Conservation (phyloP, 2,113 vertebrate species). For the Candoia aspera region DNA sequence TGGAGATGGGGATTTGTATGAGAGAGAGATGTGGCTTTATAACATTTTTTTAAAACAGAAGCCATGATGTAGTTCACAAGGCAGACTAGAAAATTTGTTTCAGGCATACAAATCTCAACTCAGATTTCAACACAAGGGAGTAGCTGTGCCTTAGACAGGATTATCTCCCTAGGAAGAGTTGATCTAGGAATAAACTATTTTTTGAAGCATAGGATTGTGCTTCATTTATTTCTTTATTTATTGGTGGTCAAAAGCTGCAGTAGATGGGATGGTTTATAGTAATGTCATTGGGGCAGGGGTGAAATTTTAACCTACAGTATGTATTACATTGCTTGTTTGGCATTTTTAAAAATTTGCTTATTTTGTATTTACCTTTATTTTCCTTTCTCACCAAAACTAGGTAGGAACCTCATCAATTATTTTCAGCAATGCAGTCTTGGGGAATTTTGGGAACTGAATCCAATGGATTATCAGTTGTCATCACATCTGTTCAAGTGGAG, state of each 20-base stretch:
- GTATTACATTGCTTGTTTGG: background rate
- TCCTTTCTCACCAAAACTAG: background rate
- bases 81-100: background rate
- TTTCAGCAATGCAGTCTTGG: background rate
- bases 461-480: background rate
- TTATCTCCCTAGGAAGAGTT: background rate
- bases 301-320: background rate
- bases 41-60: background rate
- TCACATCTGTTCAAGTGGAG: background rate
- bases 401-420: background rate
- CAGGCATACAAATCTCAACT: background rate
- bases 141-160: background rate
- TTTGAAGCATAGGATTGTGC: background rate
- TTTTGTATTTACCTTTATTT: background rate
- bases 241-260: background rate
- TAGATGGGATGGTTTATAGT: background rate
- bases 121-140: background rate
- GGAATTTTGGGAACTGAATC: background rate
- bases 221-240: background rate
- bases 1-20: background rate
- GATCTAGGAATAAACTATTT: background rate
- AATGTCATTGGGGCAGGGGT: background rate
- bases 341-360: background rate
- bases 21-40: conserved; percentile 2
- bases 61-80: background rate